These are phyloP conservation scores for Bombyx mandarina DNA, from an alignment of 1,140 invertebrate species.

Conservation along the genomic window DNA sequence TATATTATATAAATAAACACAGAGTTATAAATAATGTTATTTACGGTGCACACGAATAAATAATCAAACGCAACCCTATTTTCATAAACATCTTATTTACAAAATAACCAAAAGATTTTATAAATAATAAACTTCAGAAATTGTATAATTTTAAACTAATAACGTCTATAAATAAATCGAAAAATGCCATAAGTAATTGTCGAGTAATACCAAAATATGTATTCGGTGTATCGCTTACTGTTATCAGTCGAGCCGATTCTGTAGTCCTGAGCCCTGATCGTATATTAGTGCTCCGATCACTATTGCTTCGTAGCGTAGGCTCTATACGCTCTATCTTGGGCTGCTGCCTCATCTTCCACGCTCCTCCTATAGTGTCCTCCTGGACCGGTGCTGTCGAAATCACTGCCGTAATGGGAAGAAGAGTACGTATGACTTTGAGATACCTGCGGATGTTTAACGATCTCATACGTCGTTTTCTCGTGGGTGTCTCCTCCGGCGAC, in stretches of 20 bases:
- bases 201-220: slow-evolving; percentile 16
- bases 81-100: slow-evolving; percentile 16
- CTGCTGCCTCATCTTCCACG: slow-evolving; percentile 72
- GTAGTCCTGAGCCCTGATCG: too few relatives aligned
- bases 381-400: slow-evolving; percentile 71
- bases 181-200: too few relatives aligned
- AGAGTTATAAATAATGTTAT: too few relatives aligned
- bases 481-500: slow-evolving; percentile 73
- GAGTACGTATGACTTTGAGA: slow-evolving; percentile 83
- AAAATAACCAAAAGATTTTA: slow-evolving; percentile 24
- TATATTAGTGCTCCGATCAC: background rate
- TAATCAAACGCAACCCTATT: slow-evolving; percentile 4
- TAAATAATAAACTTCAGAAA: too few relatives aligned
- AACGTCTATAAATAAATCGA: too few relatives aligned
- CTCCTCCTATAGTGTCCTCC: slow-evolving; percentile 74
- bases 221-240: too few relatives aligned
- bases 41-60: too few relatives aligned
- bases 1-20: slow-evolving; percentile 17
- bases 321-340: slow-evolving; percentile 73
- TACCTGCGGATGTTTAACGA: slow-evolving; percentile 87
- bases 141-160: too few relatives aligned
- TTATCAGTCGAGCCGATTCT: slow-evolving; percentile 27
- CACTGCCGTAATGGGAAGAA: slow-evolving; percentile 76
- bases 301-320: slow-evolving; percentile 57
- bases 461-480: slow-evolving; percentile 87